phyloP scores from a whole-genome alignment of 2,113 vertebrate genomes.

The Drymodes brunneopygia region DNA sequence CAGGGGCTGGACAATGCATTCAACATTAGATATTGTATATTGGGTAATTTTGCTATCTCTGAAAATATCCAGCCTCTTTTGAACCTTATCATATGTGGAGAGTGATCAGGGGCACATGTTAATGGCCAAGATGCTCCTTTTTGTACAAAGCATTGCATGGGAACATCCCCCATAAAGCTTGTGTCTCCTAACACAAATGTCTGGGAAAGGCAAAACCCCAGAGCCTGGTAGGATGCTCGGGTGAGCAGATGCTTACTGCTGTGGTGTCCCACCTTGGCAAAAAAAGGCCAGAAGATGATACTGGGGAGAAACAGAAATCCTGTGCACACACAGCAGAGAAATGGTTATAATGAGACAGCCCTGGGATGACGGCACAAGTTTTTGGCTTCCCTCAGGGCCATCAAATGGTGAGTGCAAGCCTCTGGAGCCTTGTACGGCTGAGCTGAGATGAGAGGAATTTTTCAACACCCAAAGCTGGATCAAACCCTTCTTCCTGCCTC shows the following conservation, averaged over 20 bases:
- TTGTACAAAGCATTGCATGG: background rate
- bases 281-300: background rate
- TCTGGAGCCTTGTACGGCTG: slow-evolving; percentile 29
- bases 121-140: background rate
- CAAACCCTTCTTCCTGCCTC: slow-evolving; percentile 46
- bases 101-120: background rate
- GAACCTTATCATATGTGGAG: background rate
- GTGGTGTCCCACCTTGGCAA: background rate
- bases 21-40: background rate
- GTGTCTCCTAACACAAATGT: background rate
- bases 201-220: background rate
- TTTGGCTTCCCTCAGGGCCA: slow-evolving; percentile 9
- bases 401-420: background rate
- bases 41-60: background rate
- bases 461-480: slow-evolving; percentile 59
- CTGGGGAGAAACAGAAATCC: background rate
- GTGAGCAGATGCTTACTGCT: background rate
- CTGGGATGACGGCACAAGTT: background rate
- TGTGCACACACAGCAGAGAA: background rate
- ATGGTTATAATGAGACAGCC: background rate
- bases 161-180: rapidly evolving
- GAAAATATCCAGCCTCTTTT: background rate
- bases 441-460: slow-evolving; percentile 56
- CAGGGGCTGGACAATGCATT: background rate
- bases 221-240: background rate